Base-by-base conservation (phyloP, 2,888 invertebrate genomes). In the Mamestra brassicae region DNA sequence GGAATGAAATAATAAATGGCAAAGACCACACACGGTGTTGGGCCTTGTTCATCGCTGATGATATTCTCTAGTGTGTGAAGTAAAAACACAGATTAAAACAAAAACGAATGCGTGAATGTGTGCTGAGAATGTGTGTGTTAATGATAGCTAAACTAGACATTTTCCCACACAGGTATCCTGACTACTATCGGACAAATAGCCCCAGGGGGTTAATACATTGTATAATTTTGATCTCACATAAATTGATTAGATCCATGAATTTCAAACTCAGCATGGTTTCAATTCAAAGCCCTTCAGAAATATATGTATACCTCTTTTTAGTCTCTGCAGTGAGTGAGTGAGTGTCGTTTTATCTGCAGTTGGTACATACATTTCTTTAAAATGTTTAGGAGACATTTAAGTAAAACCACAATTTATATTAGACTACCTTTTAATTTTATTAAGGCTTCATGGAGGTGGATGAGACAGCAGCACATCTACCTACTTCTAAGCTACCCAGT, bases 1-100 rank as follows among this genome's bases (percentile, higher is more conserved):
- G 36, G 7, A 15, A 75, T n/a, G 34, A 13, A 47, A 38, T 75
- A 76, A 38, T 62, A 62, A 74, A 38, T 76, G 52, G 36, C 52
- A 36, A 66, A 50, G 78, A 70, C 52, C 70, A 45, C 78, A 78
- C 55, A 70, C 69, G n/a, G 10, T 55, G 55, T 62, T 45, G n/a
- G 11, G 34, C 36, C 55, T 69, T 55, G 50, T 77, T 57, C 36
- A 76, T 61, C 6, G 26, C 15, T 17, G 17, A 45, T 61, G 10
- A 50, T 62, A 52, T 62, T 55, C n/a, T 61, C 10, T 34, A n/a
- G 62, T 69, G n/a, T 68, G 50, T 62, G 61, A 55, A 55, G 55
- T 62, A 76, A 76, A 68, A 69, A 62, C 38, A 42, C n/a, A 62
- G 61, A 47, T 15, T n/a, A 58, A 26, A 42, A 61, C n/a, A 67